Evolutionary conservation across 2,888 invertebrate species (phyloP).

Genomic region (Pammene fasciana): DNA sequence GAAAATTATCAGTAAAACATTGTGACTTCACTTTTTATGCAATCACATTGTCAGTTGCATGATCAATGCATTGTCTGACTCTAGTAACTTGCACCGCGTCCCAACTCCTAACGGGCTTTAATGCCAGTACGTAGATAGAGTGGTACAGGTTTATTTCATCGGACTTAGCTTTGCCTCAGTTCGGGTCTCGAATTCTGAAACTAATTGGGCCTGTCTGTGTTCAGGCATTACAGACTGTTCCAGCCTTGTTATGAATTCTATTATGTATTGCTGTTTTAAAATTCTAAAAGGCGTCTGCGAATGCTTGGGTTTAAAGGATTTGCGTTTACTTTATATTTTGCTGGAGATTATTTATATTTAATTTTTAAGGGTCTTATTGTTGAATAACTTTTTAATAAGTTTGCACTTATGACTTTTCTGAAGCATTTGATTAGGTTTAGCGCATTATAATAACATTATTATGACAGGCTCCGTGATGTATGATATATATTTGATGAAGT

Average conservation of each 20-base stretch:
- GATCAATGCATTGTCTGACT: too few species aligned
- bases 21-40: too few species aligned
- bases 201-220: conserved; percentile 53
- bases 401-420: background rate
- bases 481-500: too few species aligned
- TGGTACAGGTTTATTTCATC: conserved; percentile 69
- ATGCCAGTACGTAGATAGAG: conserved; percentile 67
- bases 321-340: background rate
- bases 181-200: conserved; percentile 57
- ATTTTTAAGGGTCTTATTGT: background rate
- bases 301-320: conserved; percentile 3
- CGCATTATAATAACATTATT: too few species aligned
- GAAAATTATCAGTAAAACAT: too few species aligned
- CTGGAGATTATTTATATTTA: background rate
- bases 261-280: conserved; percentile 20
- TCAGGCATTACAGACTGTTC: conserved; percentile 36
- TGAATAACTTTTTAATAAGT: background rate
- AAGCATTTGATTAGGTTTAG: background rate
- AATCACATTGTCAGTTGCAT: too few species aligned
- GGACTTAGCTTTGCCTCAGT: conserved; percentile 55
- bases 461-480: too few species aligned
- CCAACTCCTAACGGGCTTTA: conserved; percentile 66
- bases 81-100: conserved; percentile 51
- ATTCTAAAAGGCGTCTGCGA: conserved; percentile 14
- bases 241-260: conserved; percentile 29